Evolutionary conservation across 2,888 invertebrate species (phyloP).

Genomic region (Acanthoscelides obtectus): DNA sequence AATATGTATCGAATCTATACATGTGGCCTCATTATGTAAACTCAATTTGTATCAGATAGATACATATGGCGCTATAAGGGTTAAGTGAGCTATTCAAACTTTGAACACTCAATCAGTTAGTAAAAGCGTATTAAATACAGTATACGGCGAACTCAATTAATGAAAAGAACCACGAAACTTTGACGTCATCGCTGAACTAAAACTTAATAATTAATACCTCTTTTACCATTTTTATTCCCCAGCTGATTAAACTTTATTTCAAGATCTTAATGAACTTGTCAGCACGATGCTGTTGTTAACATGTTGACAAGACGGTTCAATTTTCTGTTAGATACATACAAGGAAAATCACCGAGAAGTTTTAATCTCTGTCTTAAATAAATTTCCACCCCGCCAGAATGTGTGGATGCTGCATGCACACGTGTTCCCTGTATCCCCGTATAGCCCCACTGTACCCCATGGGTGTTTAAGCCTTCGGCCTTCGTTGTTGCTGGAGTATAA

Average conservation of each 20-base stretch:
- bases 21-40: no score
- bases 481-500: no score
- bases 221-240: neutral
- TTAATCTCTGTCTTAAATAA: no score
- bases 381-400: no score
- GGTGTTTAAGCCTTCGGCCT: no score
- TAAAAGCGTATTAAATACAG: neutral
- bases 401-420: no score
- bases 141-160: neutral
- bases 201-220: neutral
- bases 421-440: no score
- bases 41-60: no score
- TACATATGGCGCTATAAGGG: no score
- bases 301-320: neutral
- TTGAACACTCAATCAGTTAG: neutral
- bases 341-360: no score
- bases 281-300: neutral
- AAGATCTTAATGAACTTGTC: neutral
- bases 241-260: neutral
- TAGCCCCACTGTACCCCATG: no score
- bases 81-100: neutral
- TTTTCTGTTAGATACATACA: neutral
- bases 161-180: neutral
- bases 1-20: no score
- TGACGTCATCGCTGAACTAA: neutral